Evolutionary conservation across 30 jellyfish, hydroid and myxozoan species (phyloP).

Genomic region (Rhopilema esculentum): DNA sequence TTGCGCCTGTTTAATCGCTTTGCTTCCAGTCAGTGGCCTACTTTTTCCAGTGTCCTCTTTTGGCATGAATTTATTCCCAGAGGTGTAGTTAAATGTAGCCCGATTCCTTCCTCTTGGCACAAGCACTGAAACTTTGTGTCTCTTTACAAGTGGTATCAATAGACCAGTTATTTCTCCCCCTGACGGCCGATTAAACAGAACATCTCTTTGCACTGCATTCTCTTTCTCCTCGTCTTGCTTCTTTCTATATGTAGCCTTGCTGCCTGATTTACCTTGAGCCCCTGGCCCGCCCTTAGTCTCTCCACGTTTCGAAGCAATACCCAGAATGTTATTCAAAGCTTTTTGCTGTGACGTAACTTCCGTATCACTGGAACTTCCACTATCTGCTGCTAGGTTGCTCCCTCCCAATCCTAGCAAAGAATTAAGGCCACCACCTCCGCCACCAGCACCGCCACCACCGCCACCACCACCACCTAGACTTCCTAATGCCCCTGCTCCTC

Average conservation of each 20-base stretch:
- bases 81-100: constrained; percentile 48
- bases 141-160: constrained; percentile 26
- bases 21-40: constrained; percentile 38
- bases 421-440: constrained; percentile 28
- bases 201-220: constrained; percentile 28
- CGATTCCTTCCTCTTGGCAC: constrained; percentile 71
- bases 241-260: background rate
- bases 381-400: constrained; percentile 31
- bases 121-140: constrained; percentile 56
- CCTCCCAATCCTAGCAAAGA: constrained; percentile 15
- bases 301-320: constrained; percentile 51
- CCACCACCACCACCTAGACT: constrained; percentile 49
- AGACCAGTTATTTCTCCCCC: constrained; percentile 18
- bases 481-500: background rate
- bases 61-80: constrained; percentile 62
- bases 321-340: constrained; percentile 33
- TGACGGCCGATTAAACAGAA: constrained; percentile 18
- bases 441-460: constrained; percentile 60
- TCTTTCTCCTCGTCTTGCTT: constrained; percentile 2
- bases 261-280: background rate
- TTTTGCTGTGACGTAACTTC: constrained; percentile 21
- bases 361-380: constrained; percentile 26
- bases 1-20: constrained; percentile 55
- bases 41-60: constrained; percentile 45
- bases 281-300: constrained; percentile 1